These are phyloP conservation scores for Carassius auratus DNA, from an alignment of 2,113 vertebrate genomes.

Conservation along the genomic window DNA sequence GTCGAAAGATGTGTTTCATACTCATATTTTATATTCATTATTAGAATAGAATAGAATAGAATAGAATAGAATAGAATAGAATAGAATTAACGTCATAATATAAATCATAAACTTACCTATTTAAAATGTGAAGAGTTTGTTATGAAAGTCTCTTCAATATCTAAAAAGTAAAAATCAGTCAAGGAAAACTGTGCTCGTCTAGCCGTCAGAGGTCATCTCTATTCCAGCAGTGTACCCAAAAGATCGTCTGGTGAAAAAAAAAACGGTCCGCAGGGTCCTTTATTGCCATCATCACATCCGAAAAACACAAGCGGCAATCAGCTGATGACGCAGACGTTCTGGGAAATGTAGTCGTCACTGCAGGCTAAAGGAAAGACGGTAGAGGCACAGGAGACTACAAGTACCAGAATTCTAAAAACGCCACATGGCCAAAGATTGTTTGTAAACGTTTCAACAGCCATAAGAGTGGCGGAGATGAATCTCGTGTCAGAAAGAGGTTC, in stretches of 20 bases:
- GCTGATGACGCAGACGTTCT: slow-evolving; percentile 3
- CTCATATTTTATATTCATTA: too few species aligned
- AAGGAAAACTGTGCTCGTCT: neutral
- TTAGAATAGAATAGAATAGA: neutral
- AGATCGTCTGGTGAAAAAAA: slow-evolving; percentile 21
- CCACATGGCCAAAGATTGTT: slow-evolving; percentile 56
- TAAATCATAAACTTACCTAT: slow-evolving; percentile 22
- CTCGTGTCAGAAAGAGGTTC: neutral
- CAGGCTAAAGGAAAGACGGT: too few species aligned
- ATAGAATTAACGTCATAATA: neutral
- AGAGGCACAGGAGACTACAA: slow-evolving; percentile 21
- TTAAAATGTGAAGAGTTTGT: slow-evolving; percentile 6
- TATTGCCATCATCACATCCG: slow-evolving; percentile 32
- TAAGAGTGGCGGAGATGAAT: neutral
- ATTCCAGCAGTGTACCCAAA: neutral
- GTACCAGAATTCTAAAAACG: neutral
- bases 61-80: neutral
- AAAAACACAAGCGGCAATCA: slow-evolving; percentile 25
- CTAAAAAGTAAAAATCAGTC: neutral
- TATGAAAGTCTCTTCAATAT: neutral
- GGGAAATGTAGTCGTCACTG: neutral
- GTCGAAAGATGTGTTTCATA: neutral
- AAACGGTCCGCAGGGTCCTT: slow-evolving; percentile 34
- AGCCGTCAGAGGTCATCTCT: slow-evolving; percentile 39
- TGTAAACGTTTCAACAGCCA: slow-evolving; percentile 52